Evolutionary conservation across 1,140 invertebrate species (phyloP).

Genomic region (Manduca sexta): DNA sequence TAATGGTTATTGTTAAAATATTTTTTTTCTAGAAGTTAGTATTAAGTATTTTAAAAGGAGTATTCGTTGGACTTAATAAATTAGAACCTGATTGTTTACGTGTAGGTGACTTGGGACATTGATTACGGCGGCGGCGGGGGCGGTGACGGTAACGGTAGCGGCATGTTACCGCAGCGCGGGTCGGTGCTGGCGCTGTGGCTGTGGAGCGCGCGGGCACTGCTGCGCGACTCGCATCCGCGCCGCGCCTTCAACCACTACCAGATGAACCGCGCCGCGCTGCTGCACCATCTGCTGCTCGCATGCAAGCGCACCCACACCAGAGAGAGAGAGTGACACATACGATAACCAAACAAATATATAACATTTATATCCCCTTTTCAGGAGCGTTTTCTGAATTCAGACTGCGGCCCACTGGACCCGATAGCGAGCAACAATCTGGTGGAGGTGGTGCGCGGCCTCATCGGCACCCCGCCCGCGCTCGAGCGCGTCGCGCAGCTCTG

Average conservation of each 20-base stretch:
- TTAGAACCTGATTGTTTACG: too few relatives aligned
- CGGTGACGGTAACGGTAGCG: constrained; percentile 4
- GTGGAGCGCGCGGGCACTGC: constrained; percentile 56
- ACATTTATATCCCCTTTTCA: too few relatives aligned
- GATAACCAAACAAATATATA: too few relatives aligned
- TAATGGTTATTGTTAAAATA: too few relatives aligned
- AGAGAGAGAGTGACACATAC: too few relatives aligned
- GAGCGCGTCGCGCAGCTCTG: constrained; percentile 77
- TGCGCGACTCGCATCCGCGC: constrained; percentile 77
- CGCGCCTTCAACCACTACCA: constrained; percentile 81
- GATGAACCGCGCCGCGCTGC: constrained; percentile 75
- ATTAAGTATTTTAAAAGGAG: too few relatives aligned
- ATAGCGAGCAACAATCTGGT: constrained; percentile 73
- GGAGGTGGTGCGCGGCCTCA: constrained; percentile 76
- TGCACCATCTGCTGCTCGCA: constrained; percentile 77
- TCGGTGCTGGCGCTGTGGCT: constrained; percentile 73
- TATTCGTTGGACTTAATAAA: too few relatives aligned
- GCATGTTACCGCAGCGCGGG: constrained; percentile 45
- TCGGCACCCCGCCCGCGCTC: constrained; percentile 78
- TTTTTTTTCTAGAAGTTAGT: too few relatives aligned
- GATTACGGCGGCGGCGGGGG: constrained; percentile 8
- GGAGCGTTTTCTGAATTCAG: constrained; percentile 79
- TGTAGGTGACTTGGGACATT: constrained; percentile 35
- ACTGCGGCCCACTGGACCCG: constrained; percentile 68
- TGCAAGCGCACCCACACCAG: constrained; percentile 80